Evolutionary conservation across 2,113 vertebrate genomes (phyloP).

Genomic region (Corythaeola cristata): DNA sequence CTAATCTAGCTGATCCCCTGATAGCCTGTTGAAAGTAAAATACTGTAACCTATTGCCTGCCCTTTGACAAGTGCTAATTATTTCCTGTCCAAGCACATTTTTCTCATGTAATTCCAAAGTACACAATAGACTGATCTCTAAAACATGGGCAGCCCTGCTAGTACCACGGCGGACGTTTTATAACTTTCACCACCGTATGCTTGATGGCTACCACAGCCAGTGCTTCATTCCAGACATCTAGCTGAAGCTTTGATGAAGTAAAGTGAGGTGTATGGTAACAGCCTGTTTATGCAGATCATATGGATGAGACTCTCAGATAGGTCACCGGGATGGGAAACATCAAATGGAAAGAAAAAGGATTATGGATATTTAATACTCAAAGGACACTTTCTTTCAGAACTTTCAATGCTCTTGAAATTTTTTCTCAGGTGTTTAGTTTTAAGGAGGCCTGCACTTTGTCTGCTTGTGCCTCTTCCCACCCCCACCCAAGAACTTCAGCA

Average conservation of each 20-base stretch:
- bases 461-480: conserved; percentile 34
- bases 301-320: conserved; percentile 72
- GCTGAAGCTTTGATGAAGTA: conserved; percentile 75
- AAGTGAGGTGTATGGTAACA: conserved; percentile 78
- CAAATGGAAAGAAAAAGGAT: conserved; percentile 67
- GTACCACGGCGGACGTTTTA: conserved; percentile 67
- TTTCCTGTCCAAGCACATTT: conserved; percentile 84
- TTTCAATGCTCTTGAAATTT: conserved; percentile 68
- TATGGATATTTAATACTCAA: conserved; percentile 73
- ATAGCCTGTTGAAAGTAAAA: conserved; percentile 78
- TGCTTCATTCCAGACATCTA: conserved; percentile 71
- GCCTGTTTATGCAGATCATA: conserved; percentile 80
- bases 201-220: conserved; percentile 72
- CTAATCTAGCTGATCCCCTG: conserved; percentile 79
- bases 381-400: conserved; percentile 68
- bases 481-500: conserved; percentile 2
- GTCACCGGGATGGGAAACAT: conserved; percentile 77
- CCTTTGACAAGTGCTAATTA: conserved; percentile 83
- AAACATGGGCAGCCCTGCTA: conserved; percentile 44
- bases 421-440: conserved; percentile 78
- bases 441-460: conserved; percentile 75
- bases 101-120: conserved; percentile 71
- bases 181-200: conserved; percentile 82
- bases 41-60: conserved; percentile 81
- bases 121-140: conserved; percentile 70